A percentile compares a stretch with the other conserved stretches of the same genome.
phyloP scores from a whole-genome alignment of 2,797 vertebrate species.

The Neosalanx taihuensis region DNA sequence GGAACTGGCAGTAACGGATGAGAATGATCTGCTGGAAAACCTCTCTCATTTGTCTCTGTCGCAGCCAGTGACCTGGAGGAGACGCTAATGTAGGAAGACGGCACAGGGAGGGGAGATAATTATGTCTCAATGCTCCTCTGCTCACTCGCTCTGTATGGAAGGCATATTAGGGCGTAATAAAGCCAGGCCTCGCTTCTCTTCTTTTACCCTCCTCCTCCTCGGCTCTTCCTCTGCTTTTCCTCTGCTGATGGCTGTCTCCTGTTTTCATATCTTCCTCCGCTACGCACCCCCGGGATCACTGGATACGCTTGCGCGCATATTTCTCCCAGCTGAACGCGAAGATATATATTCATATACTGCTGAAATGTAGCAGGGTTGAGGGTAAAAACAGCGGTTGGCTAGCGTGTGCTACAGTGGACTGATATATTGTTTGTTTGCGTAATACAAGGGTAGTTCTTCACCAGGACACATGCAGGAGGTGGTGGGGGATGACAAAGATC shows the following conservation, averaged over 20 bases:
- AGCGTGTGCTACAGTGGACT: not conserved
- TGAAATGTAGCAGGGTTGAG: not conserved
- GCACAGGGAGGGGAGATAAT: slow-evolving; percentile 82
- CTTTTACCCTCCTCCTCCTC: slow-evolving; percentile 36
- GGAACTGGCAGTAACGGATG: slow-evolving; percentile 85
- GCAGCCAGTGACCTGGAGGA: slow-evolving; percentile 79
- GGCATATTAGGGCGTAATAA: slow-evolving; percentile 78
- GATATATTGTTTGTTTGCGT: not conserved
- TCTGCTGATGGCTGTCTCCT: slow-evolving; percentile 36
- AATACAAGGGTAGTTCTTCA: not conserved
- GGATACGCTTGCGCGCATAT: slow-evolving; percentile 23
- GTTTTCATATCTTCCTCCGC: slow-evolving; percentile 40
- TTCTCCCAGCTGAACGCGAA: slow-evolving; percentile 3
- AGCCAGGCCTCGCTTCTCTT: slow-evolving; percentile 57
- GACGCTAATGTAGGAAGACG: slow-evolving; percentile 81
- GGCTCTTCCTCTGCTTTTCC: slow-evolving; percentile 29
- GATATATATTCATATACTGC: slow-evolving; percentile 3
- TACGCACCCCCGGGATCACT: slow-evolving; percentile 19
- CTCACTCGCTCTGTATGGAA: slow-evolving; percentile 70
- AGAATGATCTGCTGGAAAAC: slow-evolving; percentile 82
- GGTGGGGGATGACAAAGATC: slow-evolving; percentile 5
- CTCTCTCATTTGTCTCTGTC: slow-evolving; percentile 88
- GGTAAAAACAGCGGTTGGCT: not conserved
- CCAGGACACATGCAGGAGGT: not conserved
- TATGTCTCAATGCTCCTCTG: slow-evolving; percentile 78